A percentile compares a stretch with the other conserved stretches of the same genome.
phyloP scores from a whole-genome alignment of 1,140 invertebrate genomes.

The Drosophila serrata region DNA sequence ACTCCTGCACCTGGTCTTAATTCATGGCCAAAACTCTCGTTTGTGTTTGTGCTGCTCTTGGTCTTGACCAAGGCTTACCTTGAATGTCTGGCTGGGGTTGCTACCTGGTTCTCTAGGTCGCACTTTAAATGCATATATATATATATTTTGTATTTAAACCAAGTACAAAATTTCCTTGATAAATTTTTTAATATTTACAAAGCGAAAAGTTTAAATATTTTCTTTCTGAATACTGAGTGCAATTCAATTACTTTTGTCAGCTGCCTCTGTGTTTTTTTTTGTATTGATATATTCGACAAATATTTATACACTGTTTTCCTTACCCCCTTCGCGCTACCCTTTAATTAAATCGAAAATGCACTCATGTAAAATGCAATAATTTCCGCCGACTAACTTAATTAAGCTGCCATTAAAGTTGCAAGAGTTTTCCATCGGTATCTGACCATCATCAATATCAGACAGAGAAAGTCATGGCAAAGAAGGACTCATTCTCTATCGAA shows the following conservation, averaged over 20 bases:
- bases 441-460: slow-evolving; percentile 21
- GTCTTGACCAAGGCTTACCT: slow-evolving; percentile 6
- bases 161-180: background rate
- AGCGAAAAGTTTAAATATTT: background rate
- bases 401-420: slow-evolving; percentile 64
- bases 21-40: background rate
- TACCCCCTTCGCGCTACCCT: background rate
- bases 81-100: background rate
- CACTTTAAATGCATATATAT: background rate
- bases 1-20: slow-evolving; percentile 9
- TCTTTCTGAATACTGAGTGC: background rate
- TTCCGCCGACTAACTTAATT: slow-evolving; percentile 75
- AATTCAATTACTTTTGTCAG: slow-evolving; percentile 12
- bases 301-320: background rate
- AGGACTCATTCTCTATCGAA: background rate
- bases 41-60: background rate
- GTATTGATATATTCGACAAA: slow-evolving; percentile 3
- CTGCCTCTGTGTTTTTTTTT: background rate
- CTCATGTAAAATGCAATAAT: slow-evolving; percentile 81
- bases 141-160: too few relatives aligned
- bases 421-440: slow-evolving; percentile 16
- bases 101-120: background rate
- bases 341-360: slow-evolving; percentile 76
- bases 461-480: background rate
- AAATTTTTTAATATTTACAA: background rate